Percentiles rank a stretch among this genome's conserved stretches.
Conservation (phyloP, 2,113 vertebrate species). For the Progne subis region DNA sequence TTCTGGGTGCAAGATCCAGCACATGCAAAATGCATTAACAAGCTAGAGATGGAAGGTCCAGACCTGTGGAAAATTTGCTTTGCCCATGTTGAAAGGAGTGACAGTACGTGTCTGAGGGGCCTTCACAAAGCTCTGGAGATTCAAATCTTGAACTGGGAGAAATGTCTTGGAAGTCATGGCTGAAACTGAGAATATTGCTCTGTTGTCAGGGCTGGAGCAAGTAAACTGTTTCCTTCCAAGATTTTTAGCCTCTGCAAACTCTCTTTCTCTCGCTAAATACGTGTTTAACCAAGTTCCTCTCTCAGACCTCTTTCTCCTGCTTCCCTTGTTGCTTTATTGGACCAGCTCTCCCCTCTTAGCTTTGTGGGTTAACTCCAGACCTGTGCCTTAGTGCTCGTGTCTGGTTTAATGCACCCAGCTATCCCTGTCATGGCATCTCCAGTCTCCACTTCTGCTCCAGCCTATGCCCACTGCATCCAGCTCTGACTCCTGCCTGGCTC, state of each 20-base stretch:
- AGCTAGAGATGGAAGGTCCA: not conserved
- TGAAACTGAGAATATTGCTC: not conserved
- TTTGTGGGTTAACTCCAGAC: not conserved
- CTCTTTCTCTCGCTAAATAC: not conserved
- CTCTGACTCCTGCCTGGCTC: not conserved
- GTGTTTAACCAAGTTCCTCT: not conserved
- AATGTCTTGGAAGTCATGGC: not conserved
- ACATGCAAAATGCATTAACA: not conserved
- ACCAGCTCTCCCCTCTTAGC: not conserved
- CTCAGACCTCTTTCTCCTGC: not conserved
- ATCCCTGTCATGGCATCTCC: not conserved
- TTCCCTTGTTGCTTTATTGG: not conserved
- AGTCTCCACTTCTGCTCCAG: not conserved
- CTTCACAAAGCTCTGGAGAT: not conserved
- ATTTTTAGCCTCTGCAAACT: not conserved
- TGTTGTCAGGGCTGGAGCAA: not conserved
- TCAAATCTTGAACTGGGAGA: not conserved
- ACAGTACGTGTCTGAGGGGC: not conserved
- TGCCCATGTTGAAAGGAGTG: not conserved
- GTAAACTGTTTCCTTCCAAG: not conserved
- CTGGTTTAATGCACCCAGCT: not conserved
- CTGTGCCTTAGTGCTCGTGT: accelerated
- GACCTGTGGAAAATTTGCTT: not conserved
- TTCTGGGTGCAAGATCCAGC: not conserved
- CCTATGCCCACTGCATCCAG: not conserved